A percentile compares a stretch with the other conserved stretches of the same genome.
These are phyloP conservation scores for Galbula dea DNA, from an alignment of 2,113 vertebrate genomes.

Conservation along the genomic window DNA sequence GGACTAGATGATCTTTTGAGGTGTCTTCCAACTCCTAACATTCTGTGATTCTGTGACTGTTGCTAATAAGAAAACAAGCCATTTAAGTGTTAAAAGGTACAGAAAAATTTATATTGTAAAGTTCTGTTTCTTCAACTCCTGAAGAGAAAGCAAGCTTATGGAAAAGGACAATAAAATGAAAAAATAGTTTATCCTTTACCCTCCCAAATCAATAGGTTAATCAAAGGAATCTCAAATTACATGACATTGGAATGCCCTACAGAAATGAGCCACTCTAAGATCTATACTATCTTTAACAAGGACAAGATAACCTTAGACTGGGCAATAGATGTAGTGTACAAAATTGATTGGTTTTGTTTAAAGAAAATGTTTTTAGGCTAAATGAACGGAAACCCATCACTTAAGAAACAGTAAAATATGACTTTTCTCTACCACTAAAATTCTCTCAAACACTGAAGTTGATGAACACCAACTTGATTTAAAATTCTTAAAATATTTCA, in stretches of 20 bases:
- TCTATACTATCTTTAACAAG: background rate
- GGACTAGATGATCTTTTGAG: no score
- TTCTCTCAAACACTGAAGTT: background rate
- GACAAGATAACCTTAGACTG: conserved; percentile 6
- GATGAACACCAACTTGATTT: background rate
- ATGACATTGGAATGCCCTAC: background rate
- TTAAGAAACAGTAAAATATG: background rate
- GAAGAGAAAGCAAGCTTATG: background rate
- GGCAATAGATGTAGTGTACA: background rate
- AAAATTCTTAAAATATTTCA: background rate
- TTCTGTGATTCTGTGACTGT: no score
- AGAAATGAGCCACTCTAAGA: background rate
- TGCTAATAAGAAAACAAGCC: background rate
- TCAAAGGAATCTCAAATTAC: conserved; percentile 31
- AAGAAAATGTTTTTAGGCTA: background rate
- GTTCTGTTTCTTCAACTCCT: background rate
- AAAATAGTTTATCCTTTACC: background rate
- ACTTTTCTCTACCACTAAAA: background rate
- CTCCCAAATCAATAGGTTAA: conserved; percentile 31
- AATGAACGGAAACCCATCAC: background rate
- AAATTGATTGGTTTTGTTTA: background rate
- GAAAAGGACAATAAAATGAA: background rate
- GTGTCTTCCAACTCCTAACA: no score
- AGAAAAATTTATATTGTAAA: background rate
- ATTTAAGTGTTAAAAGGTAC: background rate